Base-by-base conservation (phyloP, 1,140 invertebrate genomes). In the Nebria ingens region DNA sequence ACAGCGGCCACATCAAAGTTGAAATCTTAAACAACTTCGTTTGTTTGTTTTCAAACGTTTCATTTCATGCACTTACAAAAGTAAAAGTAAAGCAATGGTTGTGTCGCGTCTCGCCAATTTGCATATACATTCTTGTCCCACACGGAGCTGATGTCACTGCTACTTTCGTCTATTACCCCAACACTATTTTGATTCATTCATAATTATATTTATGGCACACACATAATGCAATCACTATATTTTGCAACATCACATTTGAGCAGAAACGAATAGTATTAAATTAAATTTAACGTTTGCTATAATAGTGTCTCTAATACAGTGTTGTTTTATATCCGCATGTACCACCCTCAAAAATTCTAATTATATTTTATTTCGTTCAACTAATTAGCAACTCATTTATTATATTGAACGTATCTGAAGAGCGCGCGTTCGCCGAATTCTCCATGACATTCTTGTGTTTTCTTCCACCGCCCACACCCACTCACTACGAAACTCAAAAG, bases 361-460 rank as follows among this genome's bases (percentile, higher is more conserved):
- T 45, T 45, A 45, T 45, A 45, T 17, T 34, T 45, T 45, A 17
- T 45, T 45, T 45, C 6, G 15, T 4, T 9, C 40, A 45, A 45
- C 40, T 45, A 45, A 45, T 45, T 45, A 45, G 40, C 40, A 45
- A 45, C 6, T 45, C 40, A 45, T 45, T 45, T 45, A 45, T 45
- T 45, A 9, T 45, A 17, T 45, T 12, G 9, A 45, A 45, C 40
- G 6, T 45, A 45, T 45, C 40, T 3, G 15, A 45, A 17, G 4
- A 11, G 40, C 6, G 6, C 6, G 9, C 40, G 40, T 6, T 12
- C 4, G 40, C 9, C 9, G 40, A 45, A 45, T 12, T 45, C 17
- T 17, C 15, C 40, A 17, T 17, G 40, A 45, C 40, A 45, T 45
- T 45, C 40, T 45, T 45, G 40, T 11, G 40, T 45, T 9, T 4